phyloP scores from a whole-genome alignment of 23 tunicate species.

The Halocynthia aurantium region DNA sequence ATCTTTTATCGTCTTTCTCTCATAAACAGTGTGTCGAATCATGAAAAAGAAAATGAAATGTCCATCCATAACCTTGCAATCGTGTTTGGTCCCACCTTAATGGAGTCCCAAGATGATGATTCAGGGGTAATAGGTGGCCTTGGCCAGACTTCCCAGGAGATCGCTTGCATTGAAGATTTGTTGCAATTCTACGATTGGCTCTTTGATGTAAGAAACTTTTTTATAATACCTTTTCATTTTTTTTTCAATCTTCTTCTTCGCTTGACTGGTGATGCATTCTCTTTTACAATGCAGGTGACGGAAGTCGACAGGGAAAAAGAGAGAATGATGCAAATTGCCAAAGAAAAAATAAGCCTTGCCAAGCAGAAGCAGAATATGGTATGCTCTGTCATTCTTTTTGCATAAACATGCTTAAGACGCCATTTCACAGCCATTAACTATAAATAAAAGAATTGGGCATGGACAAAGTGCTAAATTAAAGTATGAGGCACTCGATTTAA shows the following conservation, averaged over 20 bases:
- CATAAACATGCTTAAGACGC: neutral
- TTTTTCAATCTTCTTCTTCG: neutral
- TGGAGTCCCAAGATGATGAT: slow-evolving; percentile 52
- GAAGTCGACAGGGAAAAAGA: slow-evolving; percentile 74
- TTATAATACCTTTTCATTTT: neutral
- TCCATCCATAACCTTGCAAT: slow-evolving; percentile 75
- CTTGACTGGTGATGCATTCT: neutral
- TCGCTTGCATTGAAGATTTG: slow-evolving; percentile 76
- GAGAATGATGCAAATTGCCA: slow-evolving; percentile 50
- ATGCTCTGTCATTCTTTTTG: neutral
- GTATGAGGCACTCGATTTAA: too few relatives aligned
- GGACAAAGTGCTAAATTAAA: too few relatives aligned
- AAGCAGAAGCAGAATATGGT: slow-evolving; percentile 72
- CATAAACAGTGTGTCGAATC: slow-evolving; percentile 60
- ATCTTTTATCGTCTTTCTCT: neutral
- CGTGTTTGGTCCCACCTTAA: slow-evolving; percentile 87
- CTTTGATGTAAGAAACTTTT: slow-evolving; percentile 63
- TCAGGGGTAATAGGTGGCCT: slow-evolving; percentile 18
- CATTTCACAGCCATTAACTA: too few relatives aligned
- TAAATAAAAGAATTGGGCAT: too few relatives aligned
- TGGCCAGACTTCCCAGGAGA: slow-evolving; percentile 79
- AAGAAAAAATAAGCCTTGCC: slow-evolving; percentile 62
- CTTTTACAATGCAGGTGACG: slow-evolving; percentile 40
- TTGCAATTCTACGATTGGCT: slow-evolving; percentile 49
- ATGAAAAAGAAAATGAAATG: slow-evolving; percentile 83